Base-by-base conservation (phyloP, 2,113 vertebrate genomes). In the Camelus bactrianus region DNA sequence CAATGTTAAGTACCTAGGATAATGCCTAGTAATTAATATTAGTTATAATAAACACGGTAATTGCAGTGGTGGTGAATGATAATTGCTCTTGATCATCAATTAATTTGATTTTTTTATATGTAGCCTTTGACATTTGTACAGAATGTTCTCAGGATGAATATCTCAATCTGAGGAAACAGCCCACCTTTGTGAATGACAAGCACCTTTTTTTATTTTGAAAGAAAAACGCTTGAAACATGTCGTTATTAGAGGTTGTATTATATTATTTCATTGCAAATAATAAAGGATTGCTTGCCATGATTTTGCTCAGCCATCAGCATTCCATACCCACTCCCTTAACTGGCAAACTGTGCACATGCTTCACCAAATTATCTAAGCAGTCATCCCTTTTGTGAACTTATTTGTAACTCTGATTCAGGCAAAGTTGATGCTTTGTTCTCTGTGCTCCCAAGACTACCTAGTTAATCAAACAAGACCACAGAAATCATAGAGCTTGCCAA, bases 51-150 rank as follows among this genome's bases (percentile, higher is more conserved):
- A 77, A 77, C 13, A 85, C 5, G 75, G 73, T 52, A 75, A 86
- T 94, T 91, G 20, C 32, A 81, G 30, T 60, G 20, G 22, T 60
- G 22, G 17, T 75, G 13, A 75, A 91, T 73, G 15, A 65, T 81
- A 81, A 52, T 81, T 80, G 77, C 65, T 67, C 38, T 80, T 84
- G 19, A 19, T 48, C 54, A 86, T 54, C 15, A 1, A 26, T 73
- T 91, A 93, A 80, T 56, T 79, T 95, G 24, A 81, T 65, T 81
- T 87, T 92, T 64, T 90, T 28, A 38, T 62, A 64, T 56, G 75
- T 81, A 87, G 20, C 48, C 8, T 93, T 60, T 48, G 32, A 35
- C 46, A 91, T 32, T 89, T 75, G 13, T 35, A 79, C 5, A 89
- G 38, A 67, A 72, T 82, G 26, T 76, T 85, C 81, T 52, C 22